Evolutionary conservation across 2,888 invertebrate species (phyloP), one percentile per base, ranked within the genome.

Genomic region (Neocrepidodera transversa): DNA sequence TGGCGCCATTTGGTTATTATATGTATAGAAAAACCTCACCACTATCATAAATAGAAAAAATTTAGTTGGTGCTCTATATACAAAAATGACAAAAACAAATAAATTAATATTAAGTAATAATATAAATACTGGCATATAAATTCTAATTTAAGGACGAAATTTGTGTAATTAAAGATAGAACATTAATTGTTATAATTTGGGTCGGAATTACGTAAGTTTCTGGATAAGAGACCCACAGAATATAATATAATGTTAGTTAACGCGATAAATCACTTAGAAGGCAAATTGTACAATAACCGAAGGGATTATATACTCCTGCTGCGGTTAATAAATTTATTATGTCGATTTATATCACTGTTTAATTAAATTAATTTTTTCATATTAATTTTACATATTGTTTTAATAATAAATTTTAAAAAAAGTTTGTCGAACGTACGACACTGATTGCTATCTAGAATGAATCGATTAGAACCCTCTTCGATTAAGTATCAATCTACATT

Each of bases 401-500:
- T n/a, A n/a, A n/a, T n/a, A n/a, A n/a, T n/a, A n/a, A n/a, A n/a
- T n/a, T n/a, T n/a, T n/a, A n/a, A n/a, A n/a, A n/a, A n/a, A n/a
- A n/a, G n/a, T n/a, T n/a, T n/a, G n/a, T n/a, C n/a, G n/a, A n/a
- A 28, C 13, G 32, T 32, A n/a, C 32, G 32, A 2, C 32, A 32
- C 32, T 32, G 32, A 32, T 13, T 32, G 3, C 32, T 32, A 42
- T 42, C 20, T 42, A 18, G 42, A 42, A 20, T 13, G 42, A 20
- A 42, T 42, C 42, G 42, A 42, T 42, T 42, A 42, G 20, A 3
- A 20, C 42, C 20, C 42, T 42, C 42, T 42, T 11, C 11, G 42
- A 10, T 42, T 42, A 42, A 42, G 42, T 42, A 42, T 42, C 42
- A 2, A 42, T 42, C 20, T 23, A 23, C 18, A 42, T 42, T 42